Evolutionary conservation across 1,140 invertebrate species (phyloP), one percentile per base, ranked within the genome.

Genomic region (Agraylea sexmaculata): DNA sequence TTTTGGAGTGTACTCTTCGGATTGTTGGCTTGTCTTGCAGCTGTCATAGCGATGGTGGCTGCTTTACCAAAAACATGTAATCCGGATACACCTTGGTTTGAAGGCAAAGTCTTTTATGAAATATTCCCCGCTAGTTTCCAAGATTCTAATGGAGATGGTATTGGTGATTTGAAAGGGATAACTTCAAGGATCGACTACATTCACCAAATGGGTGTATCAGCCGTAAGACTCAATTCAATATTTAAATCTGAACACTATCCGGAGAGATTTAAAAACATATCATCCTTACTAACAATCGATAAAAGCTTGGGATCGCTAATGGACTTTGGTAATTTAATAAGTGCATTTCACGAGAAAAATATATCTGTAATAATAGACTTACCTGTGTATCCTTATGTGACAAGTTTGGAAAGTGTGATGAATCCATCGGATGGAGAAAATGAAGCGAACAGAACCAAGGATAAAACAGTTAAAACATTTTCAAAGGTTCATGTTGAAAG

Each of bases 101-200:
- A 85, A 65, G 81, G 83, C 10, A 74, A 72, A 36, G 64, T 85
- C 1, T 78, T 87, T 51, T 88, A 88, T 53, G 83, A 88, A 62
- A 75, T 89, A 37, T 86, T 86, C 51, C 81, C 83, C 2, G 78
- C 78, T 0, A 83, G 81, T 29, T 88, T 86, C 53, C 73, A 83
- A 55, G 83, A 87, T 52, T 77, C 77, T 0, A 73, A 79, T 51
- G 74, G 77, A 45, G 77, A 84, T 57, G 80, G 80, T 2, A 70
- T 77, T 46, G 83, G 83, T 18, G 81, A 88, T 57, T 56, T 88
- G 1, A 71, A 66, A 46, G 83, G 83, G 1, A 64, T 87, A 20
- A 63, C 65, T 1, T 67, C 70, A 34, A 71, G 76, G 47, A 55
- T 81, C 6, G 74, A 80, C 42, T 85, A 87, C 48, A 56, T 87